These are phyloP conservation scores for Nemapogon koenigi DNA, from an alignment of 2,888 invertebrate species.

Conservation along the genomic window DNA sequence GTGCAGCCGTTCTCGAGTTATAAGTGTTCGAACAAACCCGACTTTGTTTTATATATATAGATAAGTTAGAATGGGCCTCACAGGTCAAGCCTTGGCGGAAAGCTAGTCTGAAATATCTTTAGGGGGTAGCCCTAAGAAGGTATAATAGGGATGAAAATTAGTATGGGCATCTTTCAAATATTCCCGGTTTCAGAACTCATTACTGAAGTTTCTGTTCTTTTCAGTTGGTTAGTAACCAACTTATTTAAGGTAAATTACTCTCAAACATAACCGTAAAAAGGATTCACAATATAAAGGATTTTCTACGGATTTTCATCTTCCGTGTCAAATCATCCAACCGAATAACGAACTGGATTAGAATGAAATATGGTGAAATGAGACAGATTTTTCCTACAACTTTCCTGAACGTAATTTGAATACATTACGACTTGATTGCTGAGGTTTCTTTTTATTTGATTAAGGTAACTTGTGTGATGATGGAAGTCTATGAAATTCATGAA, in stretches of 20 bases:
- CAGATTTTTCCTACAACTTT: constrained; percentile 27
- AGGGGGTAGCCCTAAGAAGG: no score
- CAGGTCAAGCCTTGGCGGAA: no score
- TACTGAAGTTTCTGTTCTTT: no score
- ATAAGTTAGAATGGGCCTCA: no score
- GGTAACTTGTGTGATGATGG: neutral
- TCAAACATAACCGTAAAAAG: neutral
- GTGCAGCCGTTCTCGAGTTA: no score
- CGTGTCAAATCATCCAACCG: constrained; percentile 12
- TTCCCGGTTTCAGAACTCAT: no score
- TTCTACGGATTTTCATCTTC: constrained; percentile 23
- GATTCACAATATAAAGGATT: constrained; percentile 1
- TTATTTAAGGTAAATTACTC: neutral
- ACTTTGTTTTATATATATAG: no score
- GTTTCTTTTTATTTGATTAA: constrained; percentile 11
- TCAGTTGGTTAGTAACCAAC: neutral
- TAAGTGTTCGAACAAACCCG: no score
- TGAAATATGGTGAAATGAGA: constrained; percentile 24
- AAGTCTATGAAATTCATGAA: no score
- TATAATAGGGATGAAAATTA: no score
- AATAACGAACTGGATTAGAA: constrained; percentile 33
- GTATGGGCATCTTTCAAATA: no score
- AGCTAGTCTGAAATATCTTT: no score
- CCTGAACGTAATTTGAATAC: constrained; percentile 34
- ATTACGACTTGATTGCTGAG: constrained; percentile 30